Evolutionary conservation across 2,888 invertebrate species (phyloP).

Genomic region (Tanytarsus gracilentus): DNA sequence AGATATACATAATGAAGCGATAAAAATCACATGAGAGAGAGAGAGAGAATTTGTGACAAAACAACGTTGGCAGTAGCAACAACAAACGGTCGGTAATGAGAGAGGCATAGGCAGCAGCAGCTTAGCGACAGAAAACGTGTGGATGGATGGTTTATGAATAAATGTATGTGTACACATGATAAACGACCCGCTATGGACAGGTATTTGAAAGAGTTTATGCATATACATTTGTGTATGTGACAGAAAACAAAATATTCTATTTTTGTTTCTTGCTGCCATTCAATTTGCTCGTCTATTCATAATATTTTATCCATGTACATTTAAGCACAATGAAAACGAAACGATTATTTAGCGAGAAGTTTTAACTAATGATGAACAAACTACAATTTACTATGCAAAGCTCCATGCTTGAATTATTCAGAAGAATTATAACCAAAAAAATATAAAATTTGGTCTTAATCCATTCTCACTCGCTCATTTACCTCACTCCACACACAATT

Average conservation of each 20-base stretch:
- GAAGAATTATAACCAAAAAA: not conserved
- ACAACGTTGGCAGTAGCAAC: not conserved
- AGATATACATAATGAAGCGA: too few relatives aligned
- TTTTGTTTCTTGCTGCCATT: too few relatives aligned
- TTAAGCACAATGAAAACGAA: not conserved
- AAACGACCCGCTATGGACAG: slow-evolving; percentile 6
- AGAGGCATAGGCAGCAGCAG: not conserved
- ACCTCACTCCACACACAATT: not conserved
- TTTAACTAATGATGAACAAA: too few relatives aligned
- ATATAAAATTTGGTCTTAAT: too few relatives aligned
- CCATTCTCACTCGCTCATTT: too few relatives aligned
- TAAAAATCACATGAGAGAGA: not conserved
- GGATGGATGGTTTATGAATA: not conserved
- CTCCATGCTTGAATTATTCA: too few relatives aligned
- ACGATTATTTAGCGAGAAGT: not conserved
- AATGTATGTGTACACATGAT: too few relatives aligned
- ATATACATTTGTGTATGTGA: slow-evolving; percentile 1
- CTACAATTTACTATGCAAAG: too few relatives aligned
- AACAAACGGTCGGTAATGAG: not conserved
- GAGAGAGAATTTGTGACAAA: not conserved
- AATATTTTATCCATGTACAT: too few relatives aligned
- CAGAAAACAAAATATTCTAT: not conserved
- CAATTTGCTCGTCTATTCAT: too few relatives aligned
- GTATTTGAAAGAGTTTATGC: slow-evolving; percentile 5
- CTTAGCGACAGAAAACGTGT: not conserved